Base-by-base conservation (phyloP, 2,797 vertebrate species). In the Alcedo quadribrachys region DNA sequence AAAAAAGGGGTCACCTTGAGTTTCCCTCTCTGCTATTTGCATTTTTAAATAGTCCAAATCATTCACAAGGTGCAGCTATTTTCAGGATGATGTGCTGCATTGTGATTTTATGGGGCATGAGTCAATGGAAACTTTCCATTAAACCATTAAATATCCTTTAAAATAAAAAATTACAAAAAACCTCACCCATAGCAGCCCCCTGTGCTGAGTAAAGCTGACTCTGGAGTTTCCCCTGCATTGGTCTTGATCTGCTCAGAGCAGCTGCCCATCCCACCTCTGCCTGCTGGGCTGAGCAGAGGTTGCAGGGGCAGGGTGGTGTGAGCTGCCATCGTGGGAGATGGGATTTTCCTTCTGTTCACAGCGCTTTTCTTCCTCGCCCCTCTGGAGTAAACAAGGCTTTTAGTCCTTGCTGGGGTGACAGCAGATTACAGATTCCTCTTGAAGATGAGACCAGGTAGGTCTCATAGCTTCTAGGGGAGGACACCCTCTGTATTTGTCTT, bases 341-440 rank as follows among this genome's bases (percentile, higher is more conserved):
- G 25, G 43, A 25, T 6, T 25, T 76, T 25, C 60, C n/a, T 55
- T 62, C 1, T 0, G 6, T 27, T 80, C 50, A 33, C 8, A 6
- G 14, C 2, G 1, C 32, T 65, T 35, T 48, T 65, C 37, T 48
- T 48, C 42, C 40, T 70, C n/a, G 71, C 20, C 8, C 21, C 6
- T 54, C 73, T 42, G 2, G 0, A 16, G 32, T 28, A 24, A 53
- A 57, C 6, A 5, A 0, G 0, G 12, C 12, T 77, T 82, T 51
- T 30, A 37, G 40, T 30, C 37, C 54, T 50, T 60, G 22, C 65
- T 71, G 54, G 48, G 30, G 18, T 42, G 43, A 53, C 19, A 54
- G 54, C 48, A 27, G 33, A 18, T 65, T 35, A 46, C 8, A 37
- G 45, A 9, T 50, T 45, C 25, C 42, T n/a, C 25, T 30, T 12